Base-by-base conservation (phyloP, 2,113 vertebrate genomes). In the Cyprinodon variegatus region DNA sequence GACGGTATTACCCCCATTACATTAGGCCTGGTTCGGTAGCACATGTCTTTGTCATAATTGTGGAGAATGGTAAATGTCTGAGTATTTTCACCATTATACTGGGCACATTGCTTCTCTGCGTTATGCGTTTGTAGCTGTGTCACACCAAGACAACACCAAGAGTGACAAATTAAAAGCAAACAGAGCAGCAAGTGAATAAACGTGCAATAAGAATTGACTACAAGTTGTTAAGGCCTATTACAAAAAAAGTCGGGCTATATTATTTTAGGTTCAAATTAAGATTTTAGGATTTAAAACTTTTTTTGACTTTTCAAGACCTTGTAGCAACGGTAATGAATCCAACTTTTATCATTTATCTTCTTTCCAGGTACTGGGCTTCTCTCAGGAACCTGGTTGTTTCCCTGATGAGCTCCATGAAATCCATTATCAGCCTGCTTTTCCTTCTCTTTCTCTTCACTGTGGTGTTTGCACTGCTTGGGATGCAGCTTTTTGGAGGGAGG, bases 321-420 rank as follows among this genome's bases (percentile, higher is more conserved):
- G 10, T 62, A 14, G 11, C 38, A 62, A 14, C 15, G 9, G 15
- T 62, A 37, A 38, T 38, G 36, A 8, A 14, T 61, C 13, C 6
- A 14, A 7, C 37, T 1, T 45, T 29, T 41, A 20, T 20, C 20
- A 22, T 60, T 62, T 11, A 67, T 10, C 72, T 37, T 72, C 68
- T 72, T 73, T 13, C 36, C 77, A 93, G 95, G 77, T 95, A 95
- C 82, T 95, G 95, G 95, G 90, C 94, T 0, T 95, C 95, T 69
- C 90, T 95, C 73, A 92, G 95, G 78, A 95, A 95, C 90, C 82
- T 95, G 86, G 95, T 95, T 11, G 95, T 95, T 59, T 95, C 95
- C 45, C 91, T 95, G 59, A 95, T 95, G 94, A 95, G 94, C 91
- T 95, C 95, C 83, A 95, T 95, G 95, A 95, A 95, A 90, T 95